Conservation (phyloP, 2,888 invertebrate species). For the Anticlea derivata region DNA sequence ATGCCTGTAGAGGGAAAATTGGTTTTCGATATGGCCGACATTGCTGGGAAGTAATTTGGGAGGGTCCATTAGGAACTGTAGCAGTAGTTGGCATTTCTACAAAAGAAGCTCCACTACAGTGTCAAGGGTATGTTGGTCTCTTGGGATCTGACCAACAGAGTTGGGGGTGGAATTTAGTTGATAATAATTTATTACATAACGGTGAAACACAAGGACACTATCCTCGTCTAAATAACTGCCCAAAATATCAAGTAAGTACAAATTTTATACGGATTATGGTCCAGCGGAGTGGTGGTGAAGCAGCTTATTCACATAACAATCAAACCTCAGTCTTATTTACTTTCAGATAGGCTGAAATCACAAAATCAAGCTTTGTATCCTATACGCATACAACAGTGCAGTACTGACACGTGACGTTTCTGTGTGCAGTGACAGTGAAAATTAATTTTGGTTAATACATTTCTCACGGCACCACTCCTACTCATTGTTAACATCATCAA, state of each 20-base stretch:
- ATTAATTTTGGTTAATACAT: too few species aligned
- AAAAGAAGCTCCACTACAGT: conserved; percentile 96
- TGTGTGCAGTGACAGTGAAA: too few species aligned
- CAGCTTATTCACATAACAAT: too few species aligned
- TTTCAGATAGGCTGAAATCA: too few species aligned
- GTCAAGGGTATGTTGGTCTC: conserved; percentile 97
- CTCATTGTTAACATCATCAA: too few species aligned
- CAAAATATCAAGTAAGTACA: conserved; percentile 94
- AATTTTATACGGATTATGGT: too few species aligned
- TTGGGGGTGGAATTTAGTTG: conserved; percentile 99
- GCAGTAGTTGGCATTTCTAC: conserved; percentile 98
- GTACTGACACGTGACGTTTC: too few species aligned
- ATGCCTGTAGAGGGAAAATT: conserved; percentile 95
- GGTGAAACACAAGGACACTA: conserved; percentile 97
- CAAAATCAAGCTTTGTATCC: too few species aligned
- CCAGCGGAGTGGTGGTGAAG: too few species aligned
- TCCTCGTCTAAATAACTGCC: conserved; percentile 96
- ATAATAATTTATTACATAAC: conserved; percentile 98
- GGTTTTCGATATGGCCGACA: conserved; percentile 96
- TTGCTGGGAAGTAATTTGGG: conserved; percentile 99
- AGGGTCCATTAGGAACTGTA: conserved; percentile 98
- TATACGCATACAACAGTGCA: too few species aligned
- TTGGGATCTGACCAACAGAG: conserved; percentile 98
- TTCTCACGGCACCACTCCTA: too few species aligned
- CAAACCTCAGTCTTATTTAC: too few species aligned